Percentiles rank a stretch among this genome's conserved stretches.
Conservation (phyloP, 2,888 invertebrate genomes). For the Dione juno region DNA sequence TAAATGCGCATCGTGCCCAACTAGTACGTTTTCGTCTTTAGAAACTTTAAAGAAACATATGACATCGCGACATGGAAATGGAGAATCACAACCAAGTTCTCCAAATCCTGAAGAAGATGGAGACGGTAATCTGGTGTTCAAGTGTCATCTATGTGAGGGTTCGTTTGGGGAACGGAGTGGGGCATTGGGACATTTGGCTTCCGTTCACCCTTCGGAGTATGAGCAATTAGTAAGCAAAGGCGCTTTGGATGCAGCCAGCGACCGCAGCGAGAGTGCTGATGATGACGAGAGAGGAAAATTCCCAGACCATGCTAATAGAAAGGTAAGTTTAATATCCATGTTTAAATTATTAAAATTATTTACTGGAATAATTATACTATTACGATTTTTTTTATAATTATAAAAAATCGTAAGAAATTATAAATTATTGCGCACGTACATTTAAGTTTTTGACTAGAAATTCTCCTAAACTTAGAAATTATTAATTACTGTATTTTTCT, state of each 20-base stretch:
- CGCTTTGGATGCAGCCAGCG: slow-evolving; percentile 84
- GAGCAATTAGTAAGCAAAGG: slow-evolving; percentile 92
- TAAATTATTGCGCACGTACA: no score
- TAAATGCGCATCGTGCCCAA: slow-evolving; percentile 91
- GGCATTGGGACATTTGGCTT: slow-evolving; percentile 91
- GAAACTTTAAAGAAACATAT: slow-evolving; percentile 92
- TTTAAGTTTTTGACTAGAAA: no score
- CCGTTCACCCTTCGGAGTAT: slow-evolving; percentile 90
- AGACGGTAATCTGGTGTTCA: slow-evolving; percentile 90
- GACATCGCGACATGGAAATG: slow-evolving; percentile 86
- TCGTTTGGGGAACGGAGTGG: slow-evolving; percentile 91
- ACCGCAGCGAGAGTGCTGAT: slow-evolving; percentile 86
- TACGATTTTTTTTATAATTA: background rate
- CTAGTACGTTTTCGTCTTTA: slow-evolving; percentile 91
- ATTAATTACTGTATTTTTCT: no score
- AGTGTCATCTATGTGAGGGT: slow-evolving; percentile 96
- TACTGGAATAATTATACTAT: no score
- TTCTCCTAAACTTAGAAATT: no score
- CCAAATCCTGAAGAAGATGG: slow-evolving; percentile 63
- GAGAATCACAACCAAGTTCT: slow-evolving; percentile 74
- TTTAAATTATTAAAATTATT: no score
- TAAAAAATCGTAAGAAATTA: no score
- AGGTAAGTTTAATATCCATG: slow-evolving; percentile 82
- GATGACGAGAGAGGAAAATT: slow-evolving; percentile 90
- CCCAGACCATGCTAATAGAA: slow-evolving; percentile 93